Conservation (phyloP, 2,888 invertebrate genomes). For the Lacanobia oleracea region DNA sequence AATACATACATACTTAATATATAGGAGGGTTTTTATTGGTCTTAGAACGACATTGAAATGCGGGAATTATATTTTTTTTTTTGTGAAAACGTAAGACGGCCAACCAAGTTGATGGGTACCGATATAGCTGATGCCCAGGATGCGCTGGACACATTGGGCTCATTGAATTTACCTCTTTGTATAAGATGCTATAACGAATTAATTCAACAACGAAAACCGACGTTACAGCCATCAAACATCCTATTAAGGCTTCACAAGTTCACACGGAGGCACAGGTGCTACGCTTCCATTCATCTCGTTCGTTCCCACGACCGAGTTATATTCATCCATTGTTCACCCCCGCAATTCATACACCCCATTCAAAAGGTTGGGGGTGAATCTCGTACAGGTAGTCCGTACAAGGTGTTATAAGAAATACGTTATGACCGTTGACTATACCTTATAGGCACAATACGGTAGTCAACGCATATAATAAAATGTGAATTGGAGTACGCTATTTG, state of each 20-base stretch:
- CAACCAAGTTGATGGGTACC: not conserved
- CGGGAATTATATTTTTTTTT: not conserved
- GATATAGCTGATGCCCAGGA: not conserved
- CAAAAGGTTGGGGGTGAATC: conserved; percentile 84
- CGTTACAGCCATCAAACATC: conserved; percentile 46
- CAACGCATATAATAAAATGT: conserved; percentile 38
- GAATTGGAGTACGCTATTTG: conserved; percentile 28
- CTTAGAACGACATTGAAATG: too few relatives aligned
- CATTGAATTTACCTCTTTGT: conserved; percentile 28
- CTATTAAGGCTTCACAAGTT: conserved; percentile 61
- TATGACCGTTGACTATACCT: conserved; percentile 77
- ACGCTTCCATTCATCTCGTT: conserved; percentile 75
- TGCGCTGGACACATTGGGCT: not conserved
- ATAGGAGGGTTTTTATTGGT: not conserved
- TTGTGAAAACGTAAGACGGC: not conserved
- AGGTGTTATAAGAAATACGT: conserved; percentile 79
- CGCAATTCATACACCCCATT: conserved; percentile 77
- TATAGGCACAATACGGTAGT: conserved; percentile 54
- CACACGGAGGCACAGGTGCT: conserved; percentile 81
- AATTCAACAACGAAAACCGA: conserved; percentile 29
- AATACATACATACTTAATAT: too few relatives aligned
- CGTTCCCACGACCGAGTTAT: conserved; percentile 84
- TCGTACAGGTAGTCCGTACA: conserved; percentile 80
- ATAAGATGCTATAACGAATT: conserved; percentile 29
- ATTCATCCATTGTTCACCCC: conserved; percentile 80